Evolutionary conservation across 2,797 vertebrate species (phyloP).

Genomic region (Tenualosa ilisha): DNA sequence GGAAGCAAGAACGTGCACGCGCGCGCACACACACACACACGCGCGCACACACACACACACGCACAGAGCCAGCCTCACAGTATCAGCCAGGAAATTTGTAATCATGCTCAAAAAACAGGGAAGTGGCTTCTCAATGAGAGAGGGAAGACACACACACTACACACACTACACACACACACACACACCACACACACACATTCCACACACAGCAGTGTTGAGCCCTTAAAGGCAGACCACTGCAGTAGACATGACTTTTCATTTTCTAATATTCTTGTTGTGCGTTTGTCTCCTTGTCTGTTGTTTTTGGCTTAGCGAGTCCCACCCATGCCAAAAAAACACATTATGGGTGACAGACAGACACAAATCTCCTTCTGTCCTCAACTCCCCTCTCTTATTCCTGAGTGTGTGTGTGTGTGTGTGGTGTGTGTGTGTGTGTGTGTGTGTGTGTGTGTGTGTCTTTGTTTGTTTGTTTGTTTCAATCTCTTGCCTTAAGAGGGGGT

Average conservation of each 20-base stretch:
- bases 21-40: conserved; percentile 34
- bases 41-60: conserved; percentile 33
- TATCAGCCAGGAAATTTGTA: conserved; percentile 55
- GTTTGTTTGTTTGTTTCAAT: neutral
- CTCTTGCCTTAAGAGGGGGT: too few species aligned
- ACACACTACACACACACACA: conserved; percentile 19
- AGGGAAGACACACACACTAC: neutral
- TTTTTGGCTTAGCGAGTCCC: neutral
- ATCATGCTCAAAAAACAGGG: conserved; percentile 44
- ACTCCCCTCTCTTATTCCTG: neutral
- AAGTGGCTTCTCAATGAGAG: conserved; percentile 38
- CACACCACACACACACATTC: neutral
- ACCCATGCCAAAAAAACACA: neutral
- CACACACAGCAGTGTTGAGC: conserved; percentile 43
- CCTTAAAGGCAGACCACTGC: neutral
- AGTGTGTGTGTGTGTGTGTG: neutral
- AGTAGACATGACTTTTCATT: neutral
- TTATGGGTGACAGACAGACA: neutral
- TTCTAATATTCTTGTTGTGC: neutral
- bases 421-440: too few species aligned
- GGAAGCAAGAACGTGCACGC: conserved; percentile 37
- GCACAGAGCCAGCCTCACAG: conserved; percentile 39
- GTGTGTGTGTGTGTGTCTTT: neutral
- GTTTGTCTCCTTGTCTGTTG: neutral
- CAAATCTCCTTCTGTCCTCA: conserved; percentile 4